phyloP scores from a whole-genome alignment of 2,888 invertebrate species.

The Parnassius apollo region DNA sequence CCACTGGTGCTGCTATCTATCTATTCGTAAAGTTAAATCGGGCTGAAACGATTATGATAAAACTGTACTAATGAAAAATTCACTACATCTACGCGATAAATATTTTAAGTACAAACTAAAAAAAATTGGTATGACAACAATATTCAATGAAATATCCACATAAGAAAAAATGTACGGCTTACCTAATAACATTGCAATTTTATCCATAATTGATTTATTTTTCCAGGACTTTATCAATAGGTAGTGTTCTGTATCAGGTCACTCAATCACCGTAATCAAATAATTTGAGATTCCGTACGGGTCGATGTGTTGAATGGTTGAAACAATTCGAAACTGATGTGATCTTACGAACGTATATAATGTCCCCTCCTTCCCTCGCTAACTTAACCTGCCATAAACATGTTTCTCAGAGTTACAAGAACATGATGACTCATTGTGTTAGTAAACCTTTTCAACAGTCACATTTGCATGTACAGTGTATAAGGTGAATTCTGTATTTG shows the following conservation, averaged over 20 bases:
- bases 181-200: conserved; percentile 13
- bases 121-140: too few relatives aligned
- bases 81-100: too few relatives aligned
- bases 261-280: not conserved
- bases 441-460: conserved; percentile 1
- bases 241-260: not conserved
- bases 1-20: too few relatives aligned
- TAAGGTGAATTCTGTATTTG: not conserved
- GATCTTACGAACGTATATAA: conserved; percentile 20
- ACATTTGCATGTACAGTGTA: conserved; percentile 4
- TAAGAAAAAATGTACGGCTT: conserved; percentile 2
- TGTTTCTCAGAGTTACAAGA: conserved; percentile 14
- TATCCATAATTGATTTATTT: conserved; percentile 6
- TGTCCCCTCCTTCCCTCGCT: conserved; percentile 17
- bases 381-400: conserved; percentile 6
- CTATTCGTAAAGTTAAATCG: too few relatives aligned
- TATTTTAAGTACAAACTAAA: too few relatives aligned
- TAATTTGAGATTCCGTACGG: not conserved
- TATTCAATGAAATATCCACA: too few relatives aligned
- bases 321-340: not conserved
- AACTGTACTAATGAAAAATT: too few relatives aligned
- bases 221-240: not conserved
- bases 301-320: conserved; percentile 8
- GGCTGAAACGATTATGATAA: too few relatives aligned
- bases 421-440: conserved; percentile 11